Evolutionary conservation across 2,113 vertebrate species (phyloP), one percentile per base, ranked within the genome.

Genomic region (Neogobius melanostomus): DNA sequence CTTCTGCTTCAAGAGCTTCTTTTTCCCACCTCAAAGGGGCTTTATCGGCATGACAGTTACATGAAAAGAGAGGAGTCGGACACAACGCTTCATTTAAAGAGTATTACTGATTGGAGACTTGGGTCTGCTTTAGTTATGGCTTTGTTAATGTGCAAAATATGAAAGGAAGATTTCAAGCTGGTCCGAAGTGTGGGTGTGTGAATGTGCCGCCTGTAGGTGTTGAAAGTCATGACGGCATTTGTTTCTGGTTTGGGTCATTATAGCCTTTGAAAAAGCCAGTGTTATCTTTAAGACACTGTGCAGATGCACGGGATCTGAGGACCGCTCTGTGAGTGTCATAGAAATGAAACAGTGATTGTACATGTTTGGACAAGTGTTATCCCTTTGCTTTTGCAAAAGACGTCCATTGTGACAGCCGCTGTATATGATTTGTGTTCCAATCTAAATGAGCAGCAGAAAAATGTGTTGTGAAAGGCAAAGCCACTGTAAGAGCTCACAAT

Each of bases 31-130:
- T 88, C 81, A 90, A 90, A 84, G 79, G 77, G 74, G 71, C 82
- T 85, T 89, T 92, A 89, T 90, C 49, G 61, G 66, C 77, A 68
- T 90, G 87, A 85, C 88, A 89, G 83, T 85, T 88, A 87, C 83
- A 90, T 82, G 83, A 91, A 89, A 89, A 80, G 77, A 77, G 66
- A 71, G 46, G 78, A 70, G 76, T 81, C 67, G 36, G 78, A 75
- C 12, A 52, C 74, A 83, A 84, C 42, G 71, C 69, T 75, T 84
- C 9, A 86, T 89, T 85, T 86, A 77, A 81, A 90, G 89, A 81
- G 69, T 86, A 89, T 88, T 86, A 81, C 80, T 79, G 85, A 85
- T 83, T 75, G 8, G 72, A 73, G 54, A 0, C 36, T 62, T 1
- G 28, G 16, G 62, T 21, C 59, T 67, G 53, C 17, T 71, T 17